These are phyloP conservation scores for Stenichneumon culpator DNA, from an alignment of 2,888 invertebrate species.

Conservation along the genomic window DNA sequence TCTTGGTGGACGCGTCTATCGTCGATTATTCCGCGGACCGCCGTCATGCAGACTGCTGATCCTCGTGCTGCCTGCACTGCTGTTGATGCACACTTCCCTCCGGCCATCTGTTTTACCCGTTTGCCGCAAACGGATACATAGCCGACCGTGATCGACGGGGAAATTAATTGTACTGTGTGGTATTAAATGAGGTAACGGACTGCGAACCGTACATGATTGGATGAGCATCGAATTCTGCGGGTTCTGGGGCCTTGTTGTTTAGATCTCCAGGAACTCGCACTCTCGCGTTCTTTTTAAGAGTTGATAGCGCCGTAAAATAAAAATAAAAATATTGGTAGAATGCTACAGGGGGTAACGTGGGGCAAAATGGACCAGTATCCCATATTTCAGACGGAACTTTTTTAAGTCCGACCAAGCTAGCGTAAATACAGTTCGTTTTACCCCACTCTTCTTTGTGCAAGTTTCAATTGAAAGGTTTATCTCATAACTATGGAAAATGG, in stretches of 20 bases:
- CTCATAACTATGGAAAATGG: too few relatives aligned
- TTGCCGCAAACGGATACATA: conserved; percentile 24
- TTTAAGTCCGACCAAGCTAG: too few relatives aligned
- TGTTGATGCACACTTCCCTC: conserved; percentile 22
- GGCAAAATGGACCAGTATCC: too few relatives aligned
- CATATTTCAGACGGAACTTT: too few relatives aligned
- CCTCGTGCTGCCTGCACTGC: background rate
- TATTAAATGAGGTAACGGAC: background rate
- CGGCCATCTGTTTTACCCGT: conserved; percentile 34
- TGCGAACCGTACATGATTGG: background rate
- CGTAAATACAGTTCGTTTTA: too few relatives aligned
- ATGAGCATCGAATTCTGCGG: background rate
- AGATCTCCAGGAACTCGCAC: too few relatives aligned
- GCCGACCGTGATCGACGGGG: conserved; percentile 38
- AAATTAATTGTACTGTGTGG: conserved; percentile 34
- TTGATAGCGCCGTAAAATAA: background rate
- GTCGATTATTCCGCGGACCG: conserved; percentile 26
- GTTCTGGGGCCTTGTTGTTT: background rate
- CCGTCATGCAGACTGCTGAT: conserved; percentile 8
- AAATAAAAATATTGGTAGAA: too few relatives aligned
- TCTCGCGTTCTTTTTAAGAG: background rate
- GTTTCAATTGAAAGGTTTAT: too few relatives aligned
- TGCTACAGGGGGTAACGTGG: too few relatives aligned
- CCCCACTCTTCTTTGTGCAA: too few relatives aligned
- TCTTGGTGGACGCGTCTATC: conserved; percentile 3